Base-by-base conservation (phyloP, 2,797 vertebrate genomes). In the Gephyroberyx darwinii region DNA sequence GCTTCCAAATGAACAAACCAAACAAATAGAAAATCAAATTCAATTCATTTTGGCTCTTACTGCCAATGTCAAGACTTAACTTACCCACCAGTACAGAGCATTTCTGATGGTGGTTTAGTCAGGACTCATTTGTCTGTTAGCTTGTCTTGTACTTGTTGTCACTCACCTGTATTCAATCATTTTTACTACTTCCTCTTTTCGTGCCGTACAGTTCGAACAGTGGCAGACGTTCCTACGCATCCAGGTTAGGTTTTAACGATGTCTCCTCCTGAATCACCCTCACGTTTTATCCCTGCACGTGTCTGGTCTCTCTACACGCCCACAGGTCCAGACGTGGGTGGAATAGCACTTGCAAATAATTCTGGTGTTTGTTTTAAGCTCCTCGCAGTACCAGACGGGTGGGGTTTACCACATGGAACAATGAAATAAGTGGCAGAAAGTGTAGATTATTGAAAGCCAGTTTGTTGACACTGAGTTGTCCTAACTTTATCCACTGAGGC, bases 221-320 rank as follows among this genome's bases (percentile, higher is more conserved):
- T 94, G 92, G 92, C 92, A 91, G 85, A 90, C 72, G 55, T 91
- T 88, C 84, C 90, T 93, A 54, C 84, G 57, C 45, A 86, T 84
- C 80, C 92, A 95, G 93, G 93, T 95, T 80, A 86, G 90, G 55
- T 78, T 78, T 73, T 56, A 47, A 71, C 30, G 35, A 76, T n/a
- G 39, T 54, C 71, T 64, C 68, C 71, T 61, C 53, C 56, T 53
- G 19, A 64, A 47, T 48, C 63, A 72, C 52, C 68, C 51, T 69
- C 74, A 59, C 75, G 26, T 65, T 71, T 30, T 45, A 2, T 35
- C 74, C 78, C 74, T 51, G 45, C 53, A 62, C 37, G 9, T 16
- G 1, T 60, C 72, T 65, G 58, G 3, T 55, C 31, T 53, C 35
- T 61, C 54, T 53, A 14, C 55, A 26, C 9, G 30, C 30, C 33